These are phyloP conservation scores for Heliothis peltigera DNA, from an alignment of 2,888 invertebrate species.

Conservation along the genomic window DNA sequence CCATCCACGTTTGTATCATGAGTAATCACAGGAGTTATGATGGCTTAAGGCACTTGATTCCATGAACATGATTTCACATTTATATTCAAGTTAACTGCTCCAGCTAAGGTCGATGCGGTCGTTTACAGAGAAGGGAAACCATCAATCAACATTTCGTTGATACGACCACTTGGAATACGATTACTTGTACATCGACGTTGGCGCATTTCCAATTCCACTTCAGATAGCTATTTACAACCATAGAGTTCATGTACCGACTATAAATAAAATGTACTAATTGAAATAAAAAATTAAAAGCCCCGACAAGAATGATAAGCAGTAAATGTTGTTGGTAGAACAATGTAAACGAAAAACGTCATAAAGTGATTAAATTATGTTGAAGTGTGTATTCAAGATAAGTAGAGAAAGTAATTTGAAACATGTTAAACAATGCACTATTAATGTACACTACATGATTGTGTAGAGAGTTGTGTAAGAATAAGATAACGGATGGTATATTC, in stretches of 20 bases:
- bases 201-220: conserved; percentile 81
- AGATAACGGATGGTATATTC: conserved; percentile 30
- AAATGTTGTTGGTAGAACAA: conserved; percentile 25
- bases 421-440: conserved; percentile 45
- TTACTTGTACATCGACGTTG: conserved; percentile 82
- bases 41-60: conserved; percentile 53
- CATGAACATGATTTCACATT: conserved; percentile 64
- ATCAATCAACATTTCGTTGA: conserved; percentile 85
- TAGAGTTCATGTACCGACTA: conserved; percentile 57
- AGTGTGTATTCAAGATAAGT: conserved; percentile 28
- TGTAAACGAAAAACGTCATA: not conserved
- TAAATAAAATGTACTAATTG: conserved; percentile 51
- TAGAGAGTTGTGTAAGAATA: conserved; percentile 27
- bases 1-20: conserved; percentile 26
- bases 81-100: conserved; percentile 70
- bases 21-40: conserved; percentile 46
- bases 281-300: conserved; percentile 39
- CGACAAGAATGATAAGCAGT: conserved; percentile 17
- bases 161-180: conserved; percentile 83
- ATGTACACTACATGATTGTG: conserved; percentile 22
- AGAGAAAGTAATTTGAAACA: conserved; percentile 36
- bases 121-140: conserved; percentile 79
- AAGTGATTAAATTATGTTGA: conserved; percentile 16
- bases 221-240: conserved; percentile 59
- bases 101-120: conserved; percentile 75